A percentile compares a stretch with the other conserved stretches of the same genome.
phyloP scores from a whole-genome alignment of 2,113 vertebrate species.

The Diadophis punctatus region DNA sequence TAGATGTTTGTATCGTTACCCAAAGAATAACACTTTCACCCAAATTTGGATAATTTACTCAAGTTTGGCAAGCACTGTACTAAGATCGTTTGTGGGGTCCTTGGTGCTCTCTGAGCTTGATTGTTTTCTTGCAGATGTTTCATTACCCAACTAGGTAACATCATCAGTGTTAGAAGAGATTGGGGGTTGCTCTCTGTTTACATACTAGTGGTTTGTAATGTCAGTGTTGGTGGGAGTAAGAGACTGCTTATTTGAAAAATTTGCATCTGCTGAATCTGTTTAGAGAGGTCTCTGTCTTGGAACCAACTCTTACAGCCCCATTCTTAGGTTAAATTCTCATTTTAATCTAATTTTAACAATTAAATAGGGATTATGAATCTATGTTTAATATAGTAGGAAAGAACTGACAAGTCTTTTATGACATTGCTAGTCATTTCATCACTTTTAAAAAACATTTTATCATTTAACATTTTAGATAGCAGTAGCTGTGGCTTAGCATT shows the following conservation, averaged over 20 bases:
- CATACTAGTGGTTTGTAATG: neutral
- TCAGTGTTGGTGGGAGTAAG: neutral
- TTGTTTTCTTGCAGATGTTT: neutral
- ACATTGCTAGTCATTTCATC: neutral
- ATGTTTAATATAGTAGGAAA: neutral
- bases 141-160: neutral
- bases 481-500: neutral
- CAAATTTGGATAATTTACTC: neutral
- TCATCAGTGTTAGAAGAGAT: neutral
- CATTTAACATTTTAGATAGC: neutral
- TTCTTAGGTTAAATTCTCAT: neutral
- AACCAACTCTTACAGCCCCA: neutral
- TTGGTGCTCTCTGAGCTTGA: neutral
- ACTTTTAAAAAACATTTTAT: neutral
- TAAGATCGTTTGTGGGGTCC: neutral
- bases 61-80: neutral
- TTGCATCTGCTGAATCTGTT: neutral
- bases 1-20: neutral
- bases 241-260: neutral
- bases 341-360: neutral
- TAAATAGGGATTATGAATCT: neutral
- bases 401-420: neutral
- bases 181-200: neutral
- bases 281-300: neutral
- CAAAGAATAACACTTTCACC: neutral